Base-by-base conservation (phyloP, 2,113 vertebrate genomes). In the Hymenochirus boettgeri region DNA sequence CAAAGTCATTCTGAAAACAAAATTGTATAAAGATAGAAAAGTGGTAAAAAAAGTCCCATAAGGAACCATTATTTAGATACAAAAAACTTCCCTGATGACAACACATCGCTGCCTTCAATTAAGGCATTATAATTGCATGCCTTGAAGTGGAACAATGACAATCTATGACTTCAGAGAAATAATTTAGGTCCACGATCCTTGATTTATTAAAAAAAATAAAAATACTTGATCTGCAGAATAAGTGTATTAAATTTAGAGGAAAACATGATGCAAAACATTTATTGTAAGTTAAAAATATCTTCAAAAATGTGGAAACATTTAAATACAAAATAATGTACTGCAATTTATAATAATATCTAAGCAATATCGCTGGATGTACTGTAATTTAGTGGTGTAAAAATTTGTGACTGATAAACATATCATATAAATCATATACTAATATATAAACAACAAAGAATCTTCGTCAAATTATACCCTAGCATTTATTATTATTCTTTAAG, bases 51-150 rank as follows among this genome's bases (percentile, higher is more conserved):
- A 23, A 29, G 22, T 25, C 70, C 73, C 60, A 60, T 61, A 86
- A 80, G 87, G 81, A 88, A 77, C 85, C 75, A 79, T 77, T 81
- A 88, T 79, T 87, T 79, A 85, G 77, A 84, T 76, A 86, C 83
- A 87, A 87, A 85, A 90, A 87, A 85, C 79, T 83, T 81, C 66
- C 74, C 83, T 75, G 71, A 76, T 77, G 76, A 88, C 83, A 87
- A 81, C 84, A 90, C 85, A 88, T 84, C 84, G 85, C 75, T 82
- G 85, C 81, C 85, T 89, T 81, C 87, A 89, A 87, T 89, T 89
- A 89, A 88, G 80, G 79, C 81, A 83, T 82, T 84, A 83, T 89
- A 88, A 90, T 88, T 90, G 85, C 80, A 83, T 88, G 77, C 86
- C 87, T 88, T 87, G 83, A 89, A 86, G 83, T 86, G 83, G 83